A percentile compares a stretch with the other conserved stretches of the same genome.
These are phyloP conservation scores for Phaethon lepturus DNA, from an alignment of 2,113 vertebrate genomes.

Conservation along the genomic window DNA sequence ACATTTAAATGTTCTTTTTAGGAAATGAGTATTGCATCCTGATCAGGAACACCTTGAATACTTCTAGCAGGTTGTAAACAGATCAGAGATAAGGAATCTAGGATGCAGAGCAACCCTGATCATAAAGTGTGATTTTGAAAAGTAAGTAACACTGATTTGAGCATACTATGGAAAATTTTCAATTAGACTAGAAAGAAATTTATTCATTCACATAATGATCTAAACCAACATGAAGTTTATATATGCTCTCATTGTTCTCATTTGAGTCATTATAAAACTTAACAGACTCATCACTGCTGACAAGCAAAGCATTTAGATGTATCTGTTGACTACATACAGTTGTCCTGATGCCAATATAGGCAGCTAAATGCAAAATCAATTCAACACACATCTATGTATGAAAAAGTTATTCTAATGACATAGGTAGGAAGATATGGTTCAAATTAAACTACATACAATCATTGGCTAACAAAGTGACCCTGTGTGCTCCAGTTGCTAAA, in stretches of 20 bases:
- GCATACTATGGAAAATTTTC: too few species aligned
- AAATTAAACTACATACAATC: not conserved
- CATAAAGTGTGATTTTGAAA: too few species aligned
- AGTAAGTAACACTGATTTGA: too few species aligned
- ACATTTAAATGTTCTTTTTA: too few species aligned
- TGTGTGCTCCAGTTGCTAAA: not conserved
- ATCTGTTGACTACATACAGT: not conserved
- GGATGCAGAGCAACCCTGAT: too few species aligned
- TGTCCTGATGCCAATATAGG: not conserved
- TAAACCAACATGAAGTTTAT: too few species aligned
- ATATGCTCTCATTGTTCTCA: not conserved
- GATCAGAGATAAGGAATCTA: too few species aligned
- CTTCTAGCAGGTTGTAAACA: too few species aligned
- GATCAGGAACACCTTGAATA: too few species aligned
- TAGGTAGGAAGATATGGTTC: not conserved
- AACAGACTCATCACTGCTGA: not conserved
- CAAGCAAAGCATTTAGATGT: not conserved
- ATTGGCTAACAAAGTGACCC: not conserved
- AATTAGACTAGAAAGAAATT: too few species aligned
- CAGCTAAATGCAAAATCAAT: not conserved
- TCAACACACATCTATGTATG: not conserved
- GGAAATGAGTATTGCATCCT: too few species aligned
- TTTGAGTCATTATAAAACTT: not conserved
- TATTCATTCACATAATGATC: too few species aligned
- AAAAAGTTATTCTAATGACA: not conserved